Conservation (phyloP, 2,113 vertebrate species). For the Macquaria ambigua region DNA sequence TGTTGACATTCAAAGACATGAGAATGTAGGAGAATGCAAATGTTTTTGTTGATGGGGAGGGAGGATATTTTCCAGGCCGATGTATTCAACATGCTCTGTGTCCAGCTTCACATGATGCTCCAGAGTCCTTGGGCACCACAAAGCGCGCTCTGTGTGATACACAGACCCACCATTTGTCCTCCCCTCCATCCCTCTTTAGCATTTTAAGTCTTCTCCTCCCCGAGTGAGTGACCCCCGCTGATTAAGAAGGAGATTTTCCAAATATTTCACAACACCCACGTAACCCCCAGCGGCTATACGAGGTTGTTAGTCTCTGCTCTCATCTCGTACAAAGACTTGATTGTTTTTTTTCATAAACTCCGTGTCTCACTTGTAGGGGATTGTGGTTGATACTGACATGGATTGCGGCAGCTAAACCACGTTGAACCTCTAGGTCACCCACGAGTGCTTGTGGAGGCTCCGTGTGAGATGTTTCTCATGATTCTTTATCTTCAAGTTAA, state of each 20-base stretch:
- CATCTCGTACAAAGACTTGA: slow-evolving; percentile 64
- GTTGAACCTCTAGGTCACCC: slow-evolving; percentile 48
- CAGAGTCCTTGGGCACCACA: slow-evolving; percentile 63
- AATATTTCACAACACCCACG: slow-evolving; percentile 82
- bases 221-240: slow-evolving; percentile 60
- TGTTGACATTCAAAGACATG: slow-evolving; percentile 32
- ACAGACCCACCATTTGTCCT: slow-evolving; percentile 77
- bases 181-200: slow-evolving; percentile 69
- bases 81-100: slow-evolving; percentile 66
- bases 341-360: slow-evolving; percentile 58
- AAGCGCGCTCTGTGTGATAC: slow-evolving; percentile 76
- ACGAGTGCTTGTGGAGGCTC: slow-evolving; percentile 35
- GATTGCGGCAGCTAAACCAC: slow-evolving; percentile 30
- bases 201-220: slow-evolving; percentile 75
- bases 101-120: slow-evolving; percentile 71
- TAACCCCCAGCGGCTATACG: slow-evolving; percentile 43
- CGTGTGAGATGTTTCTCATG: slow-evolving; percentile 46
- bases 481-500: slow-evolving; percentile 53
- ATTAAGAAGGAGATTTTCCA: slow-evolving; percentile 77
- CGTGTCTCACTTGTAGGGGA: not conserved
- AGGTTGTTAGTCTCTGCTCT: slow-evolving; percentile 48
- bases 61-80: slow-evolving; percentile 32
- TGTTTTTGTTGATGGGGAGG: slow-evolving; percentile 61
- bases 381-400: slow-evolving; percentile 35
- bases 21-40: slow-evolving; percentile 69